A percentile compares a stretch with the other conserved stretches of the same genome.
phyloP scores from a whole-genome alignment of 2,888 invertebrate genomes.

The Atrina japonica region DNA sequence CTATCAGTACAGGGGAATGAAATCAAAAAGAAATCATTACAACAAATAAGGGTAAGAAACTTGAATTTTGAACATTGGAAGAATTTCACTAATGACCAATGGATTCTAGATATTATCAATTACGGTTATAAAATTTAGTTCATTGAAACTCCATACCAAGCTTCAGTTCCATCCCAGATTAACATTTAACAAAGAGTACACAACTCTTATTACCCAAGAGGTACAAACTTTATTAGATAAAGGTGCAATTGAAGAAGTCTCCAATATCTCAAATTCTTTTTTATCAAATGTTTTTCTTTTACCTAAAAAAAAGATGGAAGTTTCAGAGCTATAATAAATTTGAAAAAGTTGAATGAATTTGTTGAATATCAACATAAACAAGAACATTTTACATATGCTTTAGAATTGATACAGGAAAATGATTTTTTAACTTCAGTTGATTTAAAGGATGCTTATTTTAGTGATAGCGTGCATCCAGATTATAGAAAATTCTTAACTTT shows the following conservation, averaged over 20 bases:
- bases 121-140: constrained; percentile 32
- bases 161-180: constrained; percentile 11
- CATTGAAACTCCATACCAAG: constrained; percentile 9
- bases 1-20: no score
- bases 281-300: constrained; percentile 35
- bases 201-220: constrained; percentile 7
- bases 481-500: constrained; percentile 30
- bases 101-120: constrained; percentile 22
- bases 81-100: constrained; percentile 18
- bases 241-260: not conserved
- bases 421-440: constrained; percentile 38
- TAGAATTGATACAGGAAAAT: constrained; percentile 31
- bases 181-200: constrained; percentile 6
- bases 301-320: constrained; percentile 30
- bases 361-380: constrained; percentile 32
- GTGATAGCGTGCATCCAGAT: constrained; percentile 25
- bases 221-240: constrained; percentile 11
- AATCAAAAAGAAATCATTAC: not conserved
- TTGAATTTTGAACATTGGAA: constrained; percentile 9
- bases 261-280: not conserved
- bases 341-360: constrained; percentile 30
- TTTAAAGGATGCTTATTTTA: constrained; percentile 37
- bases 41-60: not conserved
- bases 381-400: constrained; percentile 29
- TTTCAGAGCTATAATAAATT: constrained; percentile 29